Percentiles rank a stretch among this genome's conserved stretches.
Evolutionary conservation across 2,113 vertebrate genomes (phyloP).

Genomic region (Tychaedon coryphoeus): DNA sequence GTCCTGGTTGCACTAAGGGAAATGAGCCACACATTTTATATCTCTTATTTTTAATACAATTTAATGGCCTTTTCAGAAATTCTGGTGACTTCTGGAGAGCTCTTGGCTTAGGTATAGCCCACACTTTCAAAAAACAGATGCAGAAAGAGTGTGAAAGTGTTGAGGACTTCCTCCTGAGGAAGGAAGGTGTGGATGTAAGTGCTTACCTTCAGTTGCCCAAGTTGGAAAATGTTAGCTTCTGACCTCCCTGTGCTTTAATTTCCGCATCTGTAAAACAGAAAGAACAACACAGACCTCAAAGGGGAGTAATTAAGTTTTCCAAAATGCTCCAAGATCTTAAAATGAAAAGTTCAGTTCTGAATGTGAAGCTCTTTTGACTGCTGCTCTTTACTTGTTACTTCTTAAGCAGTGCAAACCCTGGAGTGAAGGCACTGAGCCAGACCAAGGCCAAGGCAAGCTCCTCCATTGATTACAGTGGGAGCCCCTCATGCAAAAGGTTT

Average conservation of each 20-base stretch:
- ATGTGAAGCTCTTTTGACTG: background rate
- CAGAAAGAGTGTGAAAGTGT: background rate
- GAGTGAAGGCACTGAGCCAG: background rate
- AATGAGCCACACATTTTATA: background rate
- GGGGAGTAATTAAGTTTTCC: background rate
- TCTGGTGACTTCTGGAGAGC: background rate
- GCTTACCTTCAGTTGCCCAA: background rate
- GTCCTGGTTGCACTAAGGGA: background rate
- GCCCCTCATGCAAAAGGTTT: background rate
- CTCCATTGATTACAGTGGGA: background rate
- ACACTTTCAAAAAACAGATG: accelerated
- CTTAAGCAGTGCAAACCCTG: background rate
- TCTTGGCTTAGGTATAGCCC: background rate
- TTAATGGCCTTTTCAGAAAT: background rate
- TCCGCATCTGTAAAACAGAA: background rate
- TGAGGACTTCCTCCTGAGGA: background rate
- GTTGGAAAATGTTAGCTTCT: background rate
- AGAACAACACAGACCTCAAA: background rate
- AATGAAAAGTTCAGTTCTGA: background rate
- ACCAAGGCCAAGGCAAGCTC: background rate
- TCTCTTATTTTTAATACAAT: background rate
- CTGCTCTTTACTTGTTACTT: background rate
- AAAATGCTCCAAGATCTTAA: background rate
- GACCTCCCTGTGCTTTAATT: background rate
- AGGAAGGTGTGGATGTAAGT: background rate